phyloP scores from a whole-genome alignment of 2,797 vertebrate genomes.

The Halcyon badia region DNA sequence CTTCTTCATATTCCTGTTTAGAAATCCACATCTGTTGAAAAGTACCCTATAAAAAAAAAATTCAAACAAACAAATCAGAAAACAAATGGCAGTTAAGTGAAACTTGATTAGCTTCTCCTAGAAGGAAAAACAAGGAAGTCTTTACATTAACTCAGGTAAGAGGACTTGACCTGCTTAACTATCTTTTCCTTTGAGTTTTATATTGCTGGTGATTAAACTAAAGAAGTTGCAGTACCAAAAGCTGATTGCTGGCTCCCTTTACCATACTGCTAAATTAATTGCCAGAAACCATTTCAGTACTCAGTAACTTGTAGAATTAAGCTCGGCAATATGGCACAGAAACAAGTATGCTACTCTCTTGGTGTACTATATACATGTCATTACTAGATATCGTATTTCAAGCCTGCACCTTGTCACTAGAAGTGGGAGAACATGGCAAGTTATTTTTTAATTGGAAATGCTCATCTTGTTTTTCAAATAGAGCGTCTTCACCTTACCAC shows the following conservation, averaged over 20 bases:
- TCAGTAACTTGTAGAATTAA: background rate
- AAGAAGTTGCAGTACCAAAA: background rate
- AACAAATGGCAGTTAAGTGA: background rate
- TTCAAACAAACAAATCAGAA: background rate
- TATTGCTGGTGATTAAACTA: background rate
- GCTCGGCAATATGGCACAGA: background rate
- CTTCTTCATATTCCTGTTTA: constrained; percentile 98
- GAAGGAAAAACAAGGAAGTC: background rate
- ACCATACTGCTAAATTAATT: background rate
- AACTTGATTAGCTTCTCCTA: background rate
- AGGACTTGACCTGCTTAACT: background rate
- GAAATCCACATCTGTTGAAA: constrained; percentile 99
- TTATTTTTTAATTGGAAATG: background rate
- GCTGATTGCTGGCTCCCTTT: background rate
- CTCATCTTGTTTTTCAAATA: background rate
- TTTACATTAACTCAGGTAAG: background rate
- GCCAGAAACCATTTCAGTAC: background rate
- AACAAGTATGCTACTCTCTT: background rate
- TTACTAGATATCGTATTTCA: background rate
- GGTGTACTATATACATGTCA: background rate
- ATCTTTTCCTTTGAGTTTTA: background rate
- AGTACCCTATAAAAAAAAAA: constrained; percentile 87
- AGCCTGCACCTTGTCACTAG: background rate
- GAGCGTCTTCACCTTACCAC: background rate
- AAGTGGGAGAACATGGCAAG: background rate